phyloP scores from a whole-genome alignment of 2,113 vertebrate species.

The Plestiodon gilberti region DNA sequence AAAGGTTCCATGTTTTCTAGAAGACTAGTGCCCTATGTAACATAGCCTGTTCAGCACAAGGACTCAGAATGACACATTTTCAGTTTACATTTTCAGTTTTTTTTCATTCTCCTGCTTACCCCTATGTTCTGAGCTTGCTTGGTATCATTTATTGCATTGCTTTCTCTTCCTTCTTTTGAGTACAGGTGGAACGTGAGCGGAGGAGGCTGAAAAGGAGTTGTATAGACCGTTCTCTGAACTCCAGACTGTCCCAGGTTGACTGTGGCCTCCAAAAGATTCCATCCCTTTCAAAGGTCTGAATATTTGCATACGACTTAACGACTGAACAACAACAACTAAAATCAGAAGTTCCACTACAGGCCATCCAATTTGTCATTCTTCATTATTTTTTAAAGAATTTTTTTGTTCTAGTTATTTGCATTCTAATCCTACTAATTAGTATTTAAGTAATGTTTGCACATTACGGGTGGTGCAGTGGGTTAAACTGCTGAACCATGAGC shows the following conservation, averaged over 20 bases:
- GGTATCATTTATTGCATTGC: neutral
- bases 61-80: neutral
- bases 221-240: fast-evolving
- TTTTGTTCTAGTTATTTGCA: neutral
- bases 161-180: fast-evolving
- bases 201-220: constrained; percentile 68
- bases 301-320: neutral
- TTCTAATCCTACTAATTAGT: neutral
- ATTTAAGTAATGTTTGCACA: neutral
- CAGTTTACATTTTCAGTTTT: too few relatives aligned
- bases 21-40: neutral
- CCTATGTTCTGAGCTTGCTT: neutral
- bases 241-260: neutral
- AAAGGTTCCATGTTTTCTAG: neutral
- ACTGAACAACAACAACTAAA: too few relatives aligned
- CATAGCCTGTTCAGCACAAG: neutral
- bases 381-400: neutral
- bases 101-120: neutral
- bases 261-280: neutral
- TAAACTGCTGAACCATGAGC: too few relatives aligned
- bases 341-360: neutral
- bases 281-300: constrained; percentile 42
- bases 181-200: constrained; percentile 74
- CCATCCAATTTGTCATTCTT: neutral
- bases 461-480: too few relatives aligned